Percentiles rank a stretch among this genome's conserved stretches.
phyloP scores from a whole-genome alignment of 1,140 invertebrate genomes.

The Drosophila erecta region DNA sequence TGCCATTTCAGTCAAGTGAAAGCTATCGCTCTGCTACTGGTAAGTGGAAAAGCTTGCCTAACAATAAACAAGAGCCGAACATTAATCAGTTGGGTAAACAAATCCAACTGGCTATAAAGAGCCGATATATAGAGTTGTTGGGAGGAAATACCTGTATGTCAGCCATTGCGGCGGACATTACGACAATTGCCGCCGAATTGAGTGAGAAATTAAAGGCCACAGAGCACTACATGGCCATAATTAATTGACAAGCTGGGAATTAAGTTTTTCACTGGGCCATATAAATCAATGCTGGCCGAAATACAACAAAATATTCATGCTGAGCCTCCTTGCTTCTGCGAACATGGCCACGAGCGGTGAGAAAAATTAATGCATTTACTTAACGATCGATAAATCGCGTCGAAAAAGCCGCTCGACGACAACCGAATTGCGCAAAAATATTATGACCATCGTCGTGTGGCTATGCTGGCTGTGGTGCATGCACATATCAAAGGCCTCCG shows the following conservation, averaged over 20 bases:
- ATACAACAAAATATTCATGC: slow-evolving; percentile 10
- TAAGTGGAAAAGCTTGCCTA: slow-evolving; percentile 31
- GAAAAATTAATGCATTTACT: slow-evolving; percentile 69
- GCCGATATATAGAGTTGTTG: slow-evolving; percentile 31
- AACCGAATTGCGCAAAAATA: slow-evolving; percentile 83
- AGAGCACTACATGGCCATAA: slow-evolving; percentile 52
- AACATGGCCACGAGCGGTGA: slow-evolving; percentile 36
- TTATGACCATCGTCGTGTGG: slow-evolving; percentile 77
- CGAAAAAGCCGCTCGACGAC: slow-evolving; percentile 65
- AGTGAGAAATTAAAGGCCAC: slow-evolving; percentile 59
- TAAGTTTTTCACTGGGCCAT: slow-evolving; percentile 31
- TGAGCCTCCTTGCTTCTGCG: slow-evolving; percentile 26
- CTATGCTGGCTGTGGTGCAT: too few relatives aligned
- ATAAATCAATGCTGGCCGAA: slow-evolving; percentile 52
- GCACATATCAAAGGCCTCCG: slow-evolving; percentile 73
- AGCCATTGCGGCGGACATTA: slow-evolving; percentile 14
- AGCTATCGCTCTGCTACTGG: slow-evolving; percentile 16
- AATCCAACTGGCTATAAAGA: slow-evolving; percentile 30
- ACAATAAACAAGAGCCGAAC: slow-evolving; percentile 38
- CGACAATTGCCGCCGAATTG: slow-evolving; percentile 49
- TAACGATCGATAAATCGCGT: slow-evolving; percentile 71
- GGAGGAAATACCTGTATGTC: slow-evolving; percentile 16
- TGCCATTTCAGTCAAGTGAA: slow-evolving; percentile 36
- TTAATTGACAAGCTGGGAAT: slow-evolving; percentile 60
- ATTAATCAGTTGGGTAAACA: slow-evolving; percentile 70